These are phyloP conservation scores for Colistium nudipinnis DNA, from an alignment of 2,113 vertebrate genomes.

Conservation along the genomic window DNA sequence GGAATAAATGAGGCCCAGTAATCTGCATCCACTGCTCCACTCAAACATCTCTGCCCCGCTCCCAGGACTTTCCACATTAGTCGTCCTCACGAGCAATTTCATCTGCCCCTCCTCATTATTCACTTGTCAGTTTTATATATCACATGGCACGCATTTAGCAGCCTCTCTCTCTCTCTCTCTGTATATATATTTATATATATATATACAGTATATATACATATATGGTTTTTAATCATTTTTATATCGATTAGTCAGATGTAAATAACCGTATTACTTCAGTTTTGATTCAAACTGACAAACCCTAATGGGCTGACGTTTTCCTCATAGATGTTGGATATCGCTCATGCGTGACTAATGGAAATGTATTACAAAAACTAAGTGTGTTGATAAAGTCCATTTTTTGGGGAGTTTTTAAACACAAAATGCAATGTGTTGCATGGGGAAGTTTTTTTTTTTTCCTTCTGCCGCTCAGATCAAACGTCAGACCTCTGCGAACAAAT, in stretches of 20 bases:
- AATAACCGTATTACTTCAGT: too few relatives aligned
- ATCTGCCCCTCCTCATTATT: conserved; percentile 68
- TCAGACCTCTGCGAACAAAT: not conserved
- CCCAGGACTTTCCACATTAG: conserved; percentile 58
- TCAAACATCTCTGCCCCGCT: conserved; percentile 56
- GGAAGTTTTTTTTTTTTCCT: not conserved
- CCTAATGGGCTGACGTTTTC: too few relatives aligned
- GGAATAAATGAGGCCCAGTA: conserved; percentile 71
- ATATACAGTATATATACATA: not conserved
- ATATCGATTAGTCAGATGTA: too few relatives aligned
- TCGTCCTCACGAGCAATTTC: conserved; percentile 60
- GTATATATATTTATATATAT: not conserved
- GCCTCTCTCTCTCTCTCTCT: not conserved
- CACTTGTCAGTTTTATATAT: conserved; percentile 27
- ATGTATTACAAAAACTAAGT: too few relatives aligned
- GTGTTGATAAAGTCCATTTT: too few relatives aligned
- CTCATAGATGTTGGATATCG: too few relatives aligned
- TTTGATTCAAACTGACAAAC: too few relatives aligned
- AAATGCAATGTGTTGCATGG: not conserved
- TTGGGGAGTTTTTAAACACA: too few relatives aligned
- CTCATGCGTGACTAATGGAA: too few relatives aligned
- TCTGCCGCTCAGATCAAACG: not conserved
- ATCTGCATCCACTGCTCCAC: conserved; percentile 66
- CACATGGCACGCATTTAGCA: conserved; percentile 22
- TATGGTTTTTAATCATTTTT: not conserved